Percentiles rank a stretch among this genome's conserved stretches.
Conservation (phyloP, 2,888 invertebrate species). For the Sphecodes monilicornis region DNA sequence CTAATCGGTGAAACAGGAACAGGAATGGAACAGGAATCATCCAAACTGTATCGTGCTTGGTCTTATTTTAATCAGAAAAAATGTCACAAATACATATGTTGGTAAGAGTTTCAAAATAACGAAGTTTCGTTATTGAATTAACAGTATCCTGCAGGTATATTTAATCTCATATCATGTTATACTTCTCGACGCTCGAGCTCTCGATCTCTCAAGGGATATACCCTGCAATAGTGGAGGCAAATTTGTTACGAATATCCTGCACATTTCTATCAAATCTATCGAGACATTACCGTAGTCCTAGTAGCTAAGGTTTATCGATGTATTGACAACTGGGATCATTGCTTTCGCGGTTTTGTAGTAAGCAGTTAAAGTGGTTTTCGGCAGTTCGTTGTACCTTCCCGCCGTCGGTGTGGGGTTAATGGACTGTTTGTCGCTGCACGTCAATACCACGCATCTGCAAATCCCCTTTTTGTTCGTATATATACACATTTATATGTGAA, state of each 20-base stretch:
- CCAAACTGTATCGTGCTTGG: too few relatives aligned
- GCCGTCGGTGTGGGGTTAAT: slow-evolving; percentile 60
- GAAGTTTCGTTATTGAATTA: too few relatives aligned
- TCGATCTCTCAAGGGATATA: too few relatives aligned
- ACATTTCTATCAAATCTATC: neutral
- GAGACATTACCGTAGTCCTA: neutral
- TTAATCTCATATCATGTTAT: too few relatives aligned
- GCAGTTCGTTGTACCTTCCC: slow-evolving; percentile 55
- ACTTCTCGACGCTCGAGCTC: too few relatives aligned
- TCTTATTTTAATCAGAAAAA: too few relatives aligned
- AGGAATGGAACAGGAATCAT: too few relatives aligned
- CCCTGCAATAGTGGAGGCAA: too few relatives aligned
- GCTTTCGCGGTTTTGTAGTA: slow-evolving; percentile 50
- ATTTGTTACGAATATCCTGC: neutral
- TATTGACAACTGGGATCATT: slow-evolving; percentile 43
- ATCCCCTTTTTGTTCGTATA: slow-evolving; percentile 42
- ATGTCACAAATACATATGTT: too few relatives aligned
- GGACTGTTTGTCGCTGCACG: slow-evolving; percentile 66
- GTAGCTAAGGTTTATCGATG: slow-evolving; percentile 27
- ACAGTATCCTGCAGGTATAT: too few relatives aligned
- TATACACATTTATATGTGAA: neutral
- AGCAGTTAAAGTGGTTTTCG: slow-evolving; percentile 65
- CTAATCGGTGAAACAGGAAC: too few relatives aligned
- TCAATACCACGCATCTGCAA: slow-evolving; percentile 69
- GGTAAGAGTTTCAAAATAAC: too few relatives aligned